A percentile compares a stretch with the other conserved stretches of the same genome.
phyloP scores from a whole-genome alignment of 64 coral and sea anemone species.

The Platygyra sinensis region DNA sequence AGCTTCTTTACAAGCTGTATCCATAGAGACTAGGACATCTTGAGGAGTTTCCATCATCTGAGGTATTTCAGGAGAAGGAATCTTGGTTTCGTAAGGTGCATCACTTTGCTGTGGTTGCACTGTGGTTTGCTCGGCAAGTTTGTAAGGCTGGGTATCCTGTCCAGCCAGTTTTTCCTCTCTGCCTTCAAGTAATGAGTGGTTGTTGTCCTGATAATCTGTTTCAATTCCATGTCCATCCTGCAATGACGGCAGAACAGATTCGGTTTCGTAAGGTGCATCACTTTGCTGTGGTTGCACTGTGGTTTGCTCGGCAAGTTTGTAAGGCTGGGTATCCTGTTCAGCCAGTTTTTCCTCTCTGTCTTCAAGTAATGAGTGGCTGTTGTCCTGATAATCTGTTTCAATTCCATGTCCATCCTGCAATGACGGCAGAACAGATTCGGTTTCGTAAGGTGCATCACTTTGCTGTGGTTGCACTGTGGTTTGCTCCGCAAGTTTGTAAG shows the following conservation, averaged over 20 bases:
- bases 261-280: background rate
- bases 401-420: too few species aligned
- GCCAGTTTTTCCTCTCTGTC: too few species aligned
- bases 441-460: background rate
- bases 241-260: constrained; percentile 5
- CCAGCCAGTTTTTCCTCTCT: background rate
- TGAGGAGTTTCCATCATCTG: background rate
- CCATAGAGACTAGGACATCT: background rate
- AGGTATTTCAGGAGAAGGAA: background rate
- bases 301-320: too few species aligned
- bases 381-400: too few species aligned
- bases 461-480: background rate
- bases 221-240: background rate
- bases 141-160: background rate
- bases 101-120: background rate
- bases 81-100: background rate
- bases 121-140: background rate
- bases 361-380: too few species aligned
- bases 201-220: background rate
- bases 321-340: too few species aligned
- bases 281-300: background rate
- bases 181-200: background rate
- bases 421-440: too few species aligned
- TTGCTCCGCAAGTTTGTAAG: too few species aligned
- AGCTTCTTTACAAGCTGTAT: background rate